Conservation (phyloP, 2,797 vertebrate species). For the Spea hammondii region DNA sequence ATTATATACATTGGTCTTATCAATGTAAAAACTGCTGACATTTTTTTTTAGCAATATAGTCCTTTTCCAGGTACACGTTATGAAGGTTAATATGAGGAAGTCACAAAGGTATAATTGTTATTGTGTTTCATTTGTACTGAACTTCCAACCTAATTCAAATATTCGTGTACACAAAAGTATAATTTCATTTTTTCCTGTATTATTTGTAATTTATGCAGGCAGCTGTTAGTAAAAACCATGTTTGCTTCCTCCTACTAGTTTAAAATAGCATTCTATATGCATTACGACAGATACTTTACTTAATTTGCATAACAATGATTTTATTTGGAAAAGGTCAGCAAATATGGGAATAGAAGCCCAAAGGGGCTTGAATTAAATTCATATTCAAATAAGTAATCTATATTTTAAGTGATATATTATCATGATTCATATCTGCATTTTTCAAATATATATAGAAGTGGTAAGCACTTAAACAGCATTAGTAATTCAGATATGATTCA, state of each 20-base stretch:
- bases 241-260: neutral
- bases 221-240: neutral
- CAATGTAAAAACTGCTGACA: too few relatives aligned
- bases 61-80: neutral
- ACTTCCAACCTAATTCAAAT: neutral
- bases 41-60: neutral
- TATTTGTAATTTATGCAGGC: neutral
- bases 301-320: slow-evolving; percentile 28
- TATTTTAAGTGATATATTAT: slow-evolving; percentile 27
- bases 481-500: neutral
- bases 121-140: neutral
- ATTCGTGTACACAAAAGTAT: neutral
- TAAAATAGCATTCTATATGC: slow-evolving; percentile 20
- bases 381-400: slow-evolving; percentile 33
- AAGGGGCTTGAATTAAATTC: slow-evolving; percentile 30
- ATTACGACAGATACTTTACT: slow-evolving; percentile 13
- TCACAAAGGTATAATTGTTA: neutral
- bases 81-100: neutral
- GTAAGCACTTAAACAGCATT: neutral
- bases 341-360: slow-evolving; percentile 30
- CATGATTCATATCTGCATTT: slow-evolving; percentile 34
- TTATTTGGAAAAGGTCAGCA: slow-evolving; percentile 22
- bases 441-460: slow-evolving; percentile 7
- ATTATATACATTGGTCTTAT: too few relatives aligned
- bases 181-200: neutral